Base-by-base conservation (phyloP, 2,797 vertebrate species). In the Lycodopsis pacificus region DNA sequence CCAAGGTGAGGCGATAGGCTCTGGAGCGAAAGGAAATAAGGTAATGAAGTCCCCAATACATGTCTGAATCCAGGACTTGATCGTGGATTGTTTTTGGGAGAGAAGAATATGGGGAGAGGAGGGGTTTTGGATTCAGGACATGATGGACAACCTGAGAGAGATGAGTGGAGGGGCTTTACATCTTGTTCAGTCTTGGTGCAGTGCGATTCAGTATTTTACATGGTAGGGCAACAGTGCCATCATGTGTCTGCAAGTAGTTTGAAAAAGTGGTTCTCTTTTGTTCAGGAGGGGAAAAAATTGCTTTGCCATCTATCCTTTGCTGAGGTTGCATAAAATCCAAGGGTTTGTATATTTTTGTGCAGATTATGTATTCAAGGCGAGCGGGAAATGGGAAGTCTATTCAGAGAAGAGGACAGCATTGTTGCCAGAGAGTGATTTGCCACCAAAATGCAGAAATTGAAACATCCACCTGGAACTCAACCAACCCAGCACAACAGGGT, bases 201-300 rank as follows among this genome's bases (percentile, higher is more conserved):
- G 81, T 65, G 71, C 19, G 57, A 19, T 61, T 44, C 14, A 17
- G 15, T 9, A 5, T 8, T 75, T 67, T 7, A 76, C 20, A 73
- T 62, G 19, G 13, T 38, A 40, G 66, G 48, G 19, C 81, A 71
- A 84, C 71, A 92, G 81, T 87, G 88, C 89, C 90, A 79, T 74
- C 86, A 46, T 88, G 89, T 89, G 91, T 72, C 32, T 12, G 0
- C 27, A 11, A 27, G n/a, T 40, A 53, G 67, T 46, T 30, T 51
- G n/a, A 27, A 25, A 40, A 32, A 32, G 30, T 40, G 14, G 30
- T 51, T 51, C 12, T 27, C 8, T 44, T 42, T n/a, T 42, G 12
- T 2, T 8, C 4, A 20, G 15, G 20, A 14, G 40, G 40, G 40
- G 40, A 14, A 32, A 12, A 2, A 19, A 22, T 38, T 19, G 7